Conservation (phyloP, 2,113 vertebrate species). For the Scortum barcoo region DNA sequence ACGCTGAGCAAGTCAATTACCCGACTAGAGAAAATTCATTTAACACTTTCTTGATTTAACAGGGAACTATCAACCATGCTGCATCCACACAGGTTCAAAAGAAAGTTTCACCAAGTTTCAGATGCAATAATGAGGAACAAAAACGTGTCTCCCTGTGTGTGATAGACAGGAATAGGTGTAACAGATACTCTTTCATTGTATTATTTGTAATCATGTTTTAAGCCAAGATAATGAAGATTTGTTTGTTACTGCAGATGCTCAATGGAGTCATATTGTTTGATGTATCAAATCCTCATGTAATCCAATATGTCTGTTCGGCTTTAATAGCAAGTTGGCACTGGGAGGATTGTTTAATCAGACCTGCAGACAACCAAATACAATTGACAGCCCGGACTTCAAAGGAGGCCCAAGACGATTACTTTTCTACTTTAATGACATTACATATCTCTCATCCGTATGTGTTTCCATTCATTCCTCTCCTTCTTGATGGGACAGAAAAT, state of each 20-base stretch:
- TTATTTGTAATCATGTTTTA: slow-evolving; percentile 21
- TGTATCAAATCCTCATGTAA: slow-evolving; percentile 41
- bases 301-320: slow-evolving; percentile 40
- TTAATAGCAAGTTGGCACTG: slow-evolving; percentile 32
- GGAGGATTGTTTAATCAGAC: slow-evolving; percentile 56
- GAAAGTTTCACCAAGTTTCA: background rate
- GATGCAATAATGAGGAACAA: background rate
- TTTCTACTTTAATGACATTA: slow-evolving; percentile 59
- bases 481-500: slow-evolving; percentile 29
- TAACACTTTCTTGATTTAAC: background rate
- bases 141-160: background rate
- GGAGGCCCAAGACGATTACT: slow-evolving; percentile 47
- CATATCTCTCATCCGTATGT: slow-evolving; percentile 9
- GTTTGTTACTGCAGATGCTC: background rate
- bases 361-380: slow-evolving; percentile 50
- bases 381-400: slow-evolving; percentile 55
- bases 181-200: slow-evolving; percentile 12
- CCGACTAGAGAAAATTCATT: background rate
- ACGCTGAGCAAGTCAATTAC: slow-evolving; percentile 1
- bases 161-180: background rate
- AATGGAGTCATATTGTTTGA: slow-evolving; percentile 30
- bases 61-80: background rate
- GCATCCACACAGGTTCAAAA: background rate
- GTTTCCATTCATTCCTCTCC: slow-evolving; percentile 38
- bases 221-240: background rate